Evolutionary conservation across 2,113 vertebrate species (phyloP).

Genomic region (Puma concolor): DNA sequence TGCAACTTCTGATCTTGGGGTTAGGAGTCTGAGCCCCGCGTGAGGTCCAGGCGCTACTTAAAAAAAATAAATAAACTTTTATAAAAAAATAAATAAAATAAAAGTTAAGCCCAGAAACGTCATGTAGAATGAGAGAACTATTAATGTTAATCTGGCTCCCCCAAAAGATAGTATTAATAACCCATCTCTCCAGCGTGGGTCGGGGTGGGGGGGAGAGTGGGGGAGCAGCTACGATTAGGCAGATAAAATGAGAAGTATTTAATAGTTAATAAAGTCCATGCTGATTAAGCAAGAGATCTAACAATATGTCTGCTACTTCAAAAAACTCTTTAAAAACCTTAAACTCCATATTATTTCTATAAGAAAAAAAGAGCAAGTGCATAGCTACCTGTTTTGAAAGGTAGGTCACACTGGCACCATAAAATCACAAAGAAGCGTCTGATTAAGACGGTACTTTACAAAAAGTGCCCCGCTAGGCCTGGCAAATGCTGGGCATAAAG

Average conservation of each 20-base stretch:
- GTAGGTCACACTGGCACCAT: background rate
- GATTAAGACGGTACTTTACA: slow-evolving; percentile 26
- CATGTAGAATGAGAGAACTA: background rate
- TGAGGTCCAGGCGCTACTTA: background rate
- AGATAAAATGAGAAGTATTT: background rate
- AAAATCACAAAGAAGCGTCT: slow-evolving; percentile 32
- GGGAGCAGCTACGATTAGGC: background rate
- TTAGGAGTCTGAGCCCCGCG: background rate
- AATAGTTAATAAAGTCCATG: background rate
- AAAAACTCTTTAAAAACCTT: background rate
- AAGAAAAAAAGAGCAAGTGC: background rate
- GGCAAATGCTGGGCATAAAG: background rate
- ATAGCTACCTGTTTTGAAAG: background rate
- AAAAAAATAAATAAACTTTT: background rate
- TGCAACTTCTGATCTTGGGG: background rate
- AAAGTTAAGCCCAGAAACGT: slow-evolving; percentile 3
- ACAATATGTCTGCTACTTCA: background rate
- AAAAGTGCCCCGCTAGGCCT: background rate
- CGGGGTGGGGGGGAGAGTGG: too few species aligned
- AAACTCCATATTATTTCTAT: background rate
- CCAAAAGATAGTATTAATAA: background rate
- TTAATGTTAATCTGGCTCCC: background rate
- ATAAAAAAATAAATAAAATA: background rate
- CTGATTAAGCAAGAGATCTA: background rate
- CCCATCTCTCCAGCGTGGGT: background rate